phyloP scores from a whole-genome alignment of 2,113 vertebrate genomes.

The Thalassoma bifasciatum region DNA sequence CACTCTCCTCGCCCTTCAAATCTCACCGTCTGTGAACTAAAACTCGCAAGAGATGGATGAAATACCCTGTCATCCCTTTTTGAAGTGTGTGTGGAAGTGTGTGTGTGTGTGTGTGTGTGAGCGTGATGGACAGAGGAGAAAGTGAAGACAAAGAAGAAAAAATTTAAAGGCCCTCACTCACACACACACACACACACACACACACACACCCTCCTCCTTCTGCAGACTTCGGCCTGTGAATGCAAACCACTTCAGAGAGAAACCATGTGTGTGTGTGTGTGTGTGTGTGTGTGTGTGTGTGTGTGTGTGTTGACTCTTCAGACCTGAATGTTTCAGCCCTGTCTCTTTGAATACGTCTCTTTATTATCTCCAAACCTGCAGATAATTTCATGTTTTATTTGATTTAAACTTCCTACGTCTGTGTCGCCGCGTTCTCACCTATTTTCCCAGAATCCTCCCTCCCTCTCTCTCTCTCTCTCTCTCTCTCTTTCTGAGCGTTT shows the following conservation, averaged over 20 bases:
- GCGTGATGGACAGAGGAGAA: constrained; percentile 15
- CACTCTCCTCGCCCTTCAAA: constrained; percentile 31
- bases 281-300: background rate
- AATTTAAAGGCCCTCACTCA: background rate
- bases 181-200: background rate
- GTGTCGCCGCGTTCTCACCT: background rate
- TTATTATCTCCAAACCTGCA: background rate
- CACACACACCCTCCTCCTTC: background rate
- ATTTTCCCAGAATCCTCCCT: background rate
- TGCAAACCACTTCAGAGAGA: background rate
- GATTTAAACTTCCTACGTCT: background rate
- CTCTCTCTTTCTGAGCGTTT: background rate
- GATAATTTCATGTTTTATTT: background rate
- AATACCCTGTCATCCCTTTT: constrained; percentile 13
- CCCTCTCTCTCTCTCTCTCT: background rate
- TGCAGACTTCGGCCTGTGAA: constrained; percentile 33
- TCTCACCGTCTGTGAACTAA: constrained; percentile 17
- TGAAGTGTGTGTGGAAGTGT: background rate
- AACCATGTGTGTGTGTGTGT: constrained; percentile 25
- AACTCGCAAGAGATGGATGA: constrained; percentile 33
- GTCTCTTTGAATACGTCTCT: background rate
- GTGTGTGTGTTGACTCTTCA: background rate
- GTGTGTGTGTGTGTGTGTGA: constrained; percentile 8
- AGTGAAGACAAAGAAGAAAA: constrained; percentile 5
- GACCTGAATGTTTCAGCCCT: background rate